phyloP scores from a whole-genome alignment of 53 echinoderm and acorn worm genomes.

The Arbacia lixula region DNA sequence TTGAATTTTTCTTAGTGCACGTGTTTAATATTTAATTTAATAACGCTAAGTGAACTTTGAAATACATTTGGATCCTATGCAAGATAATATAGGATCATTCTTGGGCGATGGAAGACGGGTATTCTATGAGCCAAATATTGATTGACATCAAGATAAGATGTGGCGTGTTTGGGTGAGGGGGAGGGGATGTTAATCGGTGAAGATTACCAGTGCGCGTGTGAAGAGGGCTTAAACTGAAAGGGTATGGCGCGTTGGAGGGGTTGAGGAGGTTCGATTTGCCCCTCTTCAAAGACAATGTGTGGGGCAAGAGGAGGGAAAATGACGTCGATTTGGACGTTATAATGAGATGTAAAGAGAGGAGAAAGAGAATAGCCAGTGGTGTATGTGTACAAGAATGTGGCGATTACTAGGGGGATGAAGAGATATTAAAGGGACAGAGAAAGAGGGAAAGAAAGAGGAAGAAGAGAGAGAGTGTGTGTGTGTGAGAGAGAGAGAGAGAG shows the following conservation, averaged over 20 bases:
- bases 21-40: too few species aligned
- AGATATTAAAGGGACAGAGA: background rate
- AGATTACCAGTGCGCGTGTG: background rate
- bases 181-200: background rate
- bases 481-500: background rate
- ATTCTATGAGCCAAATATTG: too few species aligned
- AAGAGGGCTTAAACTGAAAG: background rate
- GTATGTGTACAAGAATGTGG: background rate
- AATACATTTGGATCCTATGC: too few species aligned
- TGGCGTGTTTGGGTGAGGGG: background rate
- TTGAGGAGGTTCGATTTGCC: background rate
- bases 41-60: too few species aligned
- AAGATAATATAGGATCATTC: too few species aligned
- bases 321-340: background rate
- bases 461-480: background rate
- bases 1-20: too few species aligned
- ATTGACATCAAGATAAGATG: too few species aligned
- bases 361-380: background rate
- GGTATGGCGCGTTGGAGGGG: background rate
- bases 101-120: too few species aligned
- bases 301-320: background rate
- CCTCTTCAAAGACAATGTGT: background rate
- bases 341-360: too few species aligned
- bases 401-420: background rate
- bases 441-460: background rate